These are phyloP conservation scores for Rhadinocentrus ornatus DNA, from an alignment of 2,797 vertebrate genomes.

Conservation along the genomic window DNA sequence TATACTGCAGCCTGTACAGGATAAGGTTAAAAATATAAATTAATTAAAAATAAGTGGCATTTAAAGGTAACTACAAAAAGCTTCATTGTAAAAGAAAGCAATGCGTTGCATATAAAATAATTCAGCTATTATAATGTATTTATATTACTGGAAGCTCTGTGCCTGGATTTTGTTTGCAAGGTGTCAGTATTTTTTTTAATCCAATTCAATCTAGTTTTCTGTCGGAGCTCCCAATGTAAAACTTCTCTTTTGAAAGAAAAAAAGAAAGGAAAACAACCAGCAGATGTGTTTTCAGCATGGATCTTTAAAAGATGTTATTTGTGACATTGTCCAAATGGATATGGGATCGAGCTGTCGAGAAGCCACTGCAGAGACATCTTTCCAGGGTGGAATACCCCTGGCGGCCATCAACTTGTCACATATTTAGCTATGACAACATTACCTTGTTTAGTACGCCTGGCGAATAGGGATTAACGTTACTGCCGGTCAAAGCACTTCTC, in stretches of 20 bases:
- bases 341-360: slow-evolving; percentile 6
- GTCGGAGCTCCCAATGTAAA: not conserved
- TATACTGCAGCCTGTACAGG: not conserved
- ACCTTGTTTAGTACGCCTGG: slow-evolving; percentile 51
- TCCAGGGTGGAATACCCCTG: slow-evolving; percentile 46
- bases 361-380: slow-evolving; percentile 10
- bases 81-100: not conserved
- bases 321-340: not conserved
- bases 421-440: slow-evolving; percentile 60
- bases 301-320: slow-evolving; percentile 17
- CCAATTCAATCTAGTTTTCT: not conserved
- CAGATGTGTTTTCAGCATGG: not conserved
- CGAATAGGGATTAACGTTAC: slow-evolving; percentile 65
- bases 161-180: not conserved
- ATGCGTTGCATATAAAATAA: not conserved
- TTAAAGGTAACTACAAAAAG: not conserved
- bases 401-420: slow-evolving; percentile 46
- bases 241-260: slow-evolving; percentile 4
- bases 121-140: slow-evolving; percentile 4
- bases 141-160: not conserved
- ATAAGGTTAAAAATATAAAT: not conserved
- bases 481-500: slow-evolving; percentile 63
- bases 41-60: not conserved
- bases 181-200: not conserved
- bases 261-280: slow-evolving; percentile 1